These are phyloP conservation scores for Trachemys scripta DNA, from an alignment of 2,113 vertebrate species.

Conservation along the genomic window DNA sequence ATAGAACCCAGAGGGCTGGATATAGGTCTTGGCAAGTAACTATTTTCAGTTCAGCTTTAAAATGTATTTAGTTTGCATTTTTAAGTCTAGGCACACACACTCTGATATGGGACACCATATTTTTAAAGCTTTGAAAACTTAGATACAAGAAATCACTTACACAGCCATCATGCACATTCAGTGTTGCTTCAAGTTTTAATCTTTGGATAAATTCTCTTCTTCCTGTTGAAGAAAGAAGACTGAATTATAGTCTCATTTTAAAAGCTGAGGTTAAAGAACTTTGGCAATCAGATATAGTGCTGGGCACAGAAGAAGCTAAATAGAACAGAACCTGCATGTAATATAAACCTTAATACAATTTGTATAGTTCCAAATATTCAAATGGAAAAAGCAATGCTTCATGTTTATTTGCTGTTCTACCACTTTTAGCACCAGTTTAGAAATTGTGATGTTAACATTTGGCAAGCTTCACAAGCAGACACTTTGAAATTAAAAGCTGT, in stretches of 20 bases:
- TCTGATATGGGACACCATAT: background rate
- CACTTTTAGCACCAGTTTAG: background rate
- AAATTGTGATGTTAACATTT: background rate
- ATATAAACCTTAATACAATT: background rate
- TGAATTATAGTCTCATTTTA: background rate
- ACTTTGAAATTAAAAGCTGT: background rate
- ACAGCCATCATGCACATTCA: slow-evolving; percentile 98
- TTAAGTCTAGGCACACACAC: background rate
- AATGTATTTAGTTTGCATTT: background rate
- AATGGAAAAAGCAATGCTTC: background rate
- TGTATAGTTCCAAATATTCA: background rate
- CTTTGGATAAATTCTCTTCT: slow-evolving; percentile 99
- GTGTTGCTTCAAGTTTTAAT: slow-evolving; percentile 96
- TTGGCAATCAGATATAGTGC: background rate
- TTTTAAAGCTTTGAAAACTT: background rate
- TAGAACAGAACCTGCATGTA: background rate
- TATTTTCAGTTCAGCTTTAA: background rate
- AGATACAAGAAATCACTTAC: slow-evolving; percentile 85
- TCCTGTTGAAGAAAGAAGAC: slow-evolving; percentile 82
- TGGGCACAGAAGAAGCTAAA: background rate
- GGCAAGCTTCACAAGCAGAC: background rate
- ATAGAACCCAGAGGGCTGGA: background rate
- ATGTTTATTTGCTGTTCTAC: background rate
- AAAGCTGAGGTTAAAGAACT: background rate
- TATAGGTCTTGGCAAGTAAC: background rate